phyloP scores from a whole-genome alignment of 1,140 invertebrate species.

The Scaptomyza hsui region DNA sequence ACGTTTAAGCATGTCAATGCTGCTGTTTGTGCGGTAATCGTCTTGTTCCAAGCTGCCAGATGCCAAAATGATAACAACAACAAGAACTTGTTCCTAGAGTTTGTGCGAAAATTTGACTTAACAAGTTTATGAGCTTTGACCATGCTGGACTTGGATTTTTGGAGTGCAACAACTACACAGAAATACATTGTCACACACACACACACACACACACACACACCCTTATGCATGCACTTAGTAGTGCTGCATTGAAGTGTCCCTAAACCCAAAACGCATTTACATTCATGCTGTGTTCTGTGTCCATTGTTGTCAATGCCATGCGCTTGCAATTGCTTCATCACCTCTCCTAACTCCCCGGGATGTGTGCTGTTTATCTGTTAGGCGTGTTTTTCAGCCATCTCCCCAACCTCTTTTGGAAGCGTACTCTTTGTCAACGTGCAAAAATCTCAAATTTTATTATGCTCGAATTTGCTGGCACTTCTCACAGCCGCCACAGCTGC shows the following conservation, averaged over 20 bases:
- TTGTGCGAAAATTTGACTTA: constrained; percentile 61
- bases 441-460: constrained; percentile 78
- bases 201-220: background rate
- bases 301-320: constrained; percentile 37
- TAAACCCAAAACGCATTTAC: constrained; percentile 36
- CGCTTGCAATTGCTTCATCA: background rate
- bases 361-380: constrained; percentile 22
- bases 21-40: constrained; percentile 27
- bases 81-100: constrained; percentile 25
- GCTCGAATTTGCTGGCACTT: constrained; percentile 59
- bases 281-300: constrained; percentile 34
- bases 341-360: background rate
- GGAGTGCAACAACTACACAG: constrained; percentile 28
- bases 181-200: too few relatives aligned
- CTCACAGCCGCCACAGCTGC: constrained; percentile 22
- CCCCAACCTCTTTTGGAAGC: constrained; percentile 13
- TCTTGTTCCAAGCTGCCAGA: constrained; percentile 32
- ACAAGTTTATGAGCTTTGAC: constrained; percentile 67
- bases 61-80: constrained; percentile 52
- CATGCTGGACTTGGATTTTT: constrained; percentile 45
- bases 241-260: constrained; percentile 44
- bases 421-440: constrained; percentile 60
- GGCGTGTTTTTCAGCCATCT: constrained; percentile 14
- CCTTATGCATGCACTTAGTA: background rate
- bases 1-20: constrained; percentile 64